A percentile compares a stretch with the other conserved stretches of the same genome.
Conservation (phyloP, 2,113 vertebrate species). For the Anarhynchus alexandrinus region DNA sequence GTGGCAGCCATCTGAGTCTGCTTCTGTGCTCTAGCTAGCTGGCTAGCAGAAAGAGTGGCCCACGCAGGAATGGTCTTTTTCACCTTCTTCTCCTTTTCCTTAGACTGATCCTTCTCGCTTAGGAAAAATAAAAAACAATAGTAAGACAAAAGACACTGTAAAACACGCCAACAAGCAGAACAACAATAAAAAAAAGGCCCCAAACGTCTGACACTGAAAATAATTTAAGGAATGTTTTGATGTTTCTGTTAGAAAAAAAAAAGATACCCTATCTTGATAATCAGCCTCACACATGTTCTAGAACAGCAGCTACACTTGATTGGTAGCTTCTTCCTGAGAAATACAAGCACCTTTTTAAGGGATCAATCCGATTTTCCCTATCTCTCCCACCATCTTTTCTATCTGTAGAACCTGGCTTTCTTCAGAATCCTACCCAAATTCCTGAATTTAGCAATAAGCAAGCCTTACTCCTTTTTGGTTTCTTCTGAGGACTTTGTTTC, state of each 20-base stretch:
- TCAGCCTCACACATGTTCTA: neutral
- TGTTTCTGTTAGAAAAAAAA: neutral
- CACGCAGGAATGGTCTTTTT: conserved; percentile 94
- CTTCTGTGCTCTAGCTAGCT: conserved; percentile 86
- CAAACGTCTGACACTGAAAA: neutral
- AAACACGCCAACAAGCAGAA: neutral
- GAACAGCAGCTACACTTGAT: neutral
- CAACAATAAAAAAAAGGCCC: neutral
- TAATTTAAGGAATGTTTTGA: neutral
- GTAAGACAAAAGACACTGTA: neutral
- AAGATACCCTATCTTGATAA: neutral
- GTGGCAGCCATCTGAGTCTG: conserved; percentile 81
- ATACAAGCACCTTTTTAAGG: neutral
- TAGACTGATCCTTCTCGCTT: conserved; percentile 89
- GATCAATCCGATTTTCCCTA: neutral
- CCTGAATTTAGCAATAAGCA: neutral
- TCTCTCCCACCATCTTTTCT: neutral
- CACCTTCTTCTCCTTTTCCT: conserved; percentile 93
- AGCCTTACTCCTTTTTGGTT: conserved; percentile 87
- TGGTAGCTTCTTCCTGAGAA: neutral
- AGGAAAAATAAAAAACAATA: neutral
- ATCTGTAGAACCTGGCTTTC: neutral
- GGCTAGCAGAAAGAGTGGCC: conserved; percentile 89
- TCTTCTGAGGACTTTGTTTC: conserved; percentile 78
- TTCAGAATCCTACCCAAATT: neutral